Percentiles rank a stretch among this genome's conserved stretches.
These are phyloP conservation scores for Danio jaintianensis DNA, from an alignment of 2,797 vertebrate genomes.

Conservation along the genomic window DNA sequence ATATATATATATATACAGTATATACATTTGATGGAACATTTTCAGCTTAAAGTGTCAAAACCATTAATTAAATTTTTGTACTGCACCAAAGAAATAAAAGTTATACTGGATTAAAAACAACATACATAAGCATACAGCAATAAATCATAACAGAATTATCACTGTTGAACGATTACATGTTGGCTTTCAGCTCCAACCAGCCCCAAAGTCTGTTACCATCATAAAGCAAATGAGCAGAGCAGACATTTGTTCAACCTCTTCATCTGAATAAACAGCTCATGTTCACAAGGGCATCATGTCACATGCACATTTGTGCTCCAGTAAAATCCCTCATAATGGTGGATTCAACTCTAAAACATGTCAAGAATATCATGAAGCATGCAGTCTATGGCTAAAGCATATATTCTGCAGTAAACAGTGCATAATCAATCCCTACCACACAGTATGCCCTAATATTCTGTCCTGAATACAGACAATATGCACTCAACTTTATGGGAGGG, in stretches of 20 bases:
- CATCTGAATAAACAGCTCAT: constrained; percentile 27
- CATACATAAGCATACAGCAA: neutral
- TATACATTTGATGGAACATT: too few species aligned
- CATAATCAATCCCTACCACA: neutral
- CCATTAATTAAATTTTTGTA: neutral
- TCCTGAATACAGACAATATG: neutral
- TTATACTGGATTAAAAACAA: neutral
- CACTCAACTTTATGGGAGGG: constrained; percentile 3
- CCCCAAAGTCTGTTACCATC: neutral
- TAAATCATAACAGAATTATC: neutral
- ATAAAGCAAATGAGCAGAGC: constrained; percentile 6
- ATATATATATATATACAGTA: too few species aligned
- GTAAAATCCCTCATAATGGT: constrained; percentile 54
- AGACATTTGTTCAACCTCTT: neutral
- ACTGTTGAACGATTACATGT: neutral
- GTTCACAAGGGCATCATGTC: constrained; percentile 19
- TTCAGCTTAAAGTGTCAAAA: neutral
- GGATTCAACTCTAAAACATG: constrained; percentile 24
- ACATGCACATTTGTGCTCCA: constrained; percentile 56
- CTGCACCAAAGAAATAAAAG: neutral
- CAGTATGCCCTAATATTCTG: neutral
- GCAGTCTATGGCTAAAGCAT: too few species aligned
- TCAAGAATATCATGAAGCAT: too few species aligned
- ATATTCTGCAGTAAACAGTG: neutral
- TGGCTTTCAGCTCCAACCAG: neutral